phyloP scores from a whole-genome alignment of 2,888 invertebrate species.

The Tanaodytes sp. region DNA sequence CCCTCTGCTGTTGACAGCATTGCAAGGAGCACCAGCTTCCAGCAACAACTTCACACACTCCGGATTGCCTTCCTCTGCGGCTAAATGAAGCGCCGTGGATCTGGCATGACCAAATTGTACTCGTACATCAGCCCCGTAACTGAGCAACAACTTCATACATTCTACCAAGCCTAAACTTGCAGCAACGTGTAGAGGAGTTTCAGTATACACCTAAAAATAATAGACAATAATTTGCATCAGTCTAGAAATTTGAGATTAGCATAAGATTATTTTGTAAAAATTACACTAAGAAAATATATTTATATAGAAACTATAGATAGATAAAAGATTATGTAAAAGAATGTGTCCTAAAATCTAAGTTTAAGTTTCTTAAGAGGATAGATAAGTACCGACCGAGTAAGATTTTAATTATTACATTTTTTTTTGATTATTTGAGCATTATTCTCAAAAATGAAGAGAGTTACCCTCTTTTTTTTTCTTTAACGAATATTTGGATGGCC shows the following conservation, averaged over 20 bases:
- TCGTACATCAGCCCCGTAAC: slow-evolving; percentile 85
- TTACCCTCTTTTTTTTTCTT: too few relatives aligned
- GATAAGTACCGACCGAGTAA: too few relatives aligned
- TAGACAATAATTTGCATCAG: background rate
- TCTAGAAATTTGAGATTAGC: background rate
- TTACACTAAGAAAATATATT: too few relatives aligned
- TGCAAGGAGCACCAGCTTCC: slow-evolving; percentile 84
- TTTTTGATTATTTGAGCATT: too few relatives aligned
- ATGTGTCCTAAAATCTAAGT: too few relatives aligned
- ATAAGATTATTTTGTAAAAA: too few relatives aligned
- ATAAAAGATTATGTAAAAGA: too few relatives aligned
- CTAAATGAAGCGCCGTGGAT: slow-evolving; percentile 88
- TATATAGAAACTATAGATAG: too few relatives aligned
- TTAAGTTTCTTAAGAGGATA: too few relatives aligned
- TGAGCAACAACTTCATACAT: slow-evolving; percentile 82
- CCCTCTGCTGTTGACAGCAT: slow-evolving; percentile 82
- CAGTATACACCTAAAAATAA: slow-evolving; percentile 80
- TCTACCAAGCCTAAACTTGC: slow-evolving; percentile 81
- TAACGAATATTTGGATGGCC: too few relatives aligned
- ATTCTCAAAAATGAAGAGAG: too few relatives aligned
- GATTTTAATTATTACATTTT: too few relatives aligned
- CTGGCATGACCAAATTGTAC: slow-evolving; percentile 82
- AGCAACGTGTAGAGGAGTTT: slow-evolving; percentile 88
- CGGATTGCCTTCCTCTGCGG: slow-evolving; percentile 89
- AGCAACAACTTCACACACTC: slow-evolving; percentile 83